These are phyloP conservation scores for Dendrophyllia cribrosa DNA, from an alignment of 64 coral and sea anemone genomes.

Conservation along the genomic window DNA sequence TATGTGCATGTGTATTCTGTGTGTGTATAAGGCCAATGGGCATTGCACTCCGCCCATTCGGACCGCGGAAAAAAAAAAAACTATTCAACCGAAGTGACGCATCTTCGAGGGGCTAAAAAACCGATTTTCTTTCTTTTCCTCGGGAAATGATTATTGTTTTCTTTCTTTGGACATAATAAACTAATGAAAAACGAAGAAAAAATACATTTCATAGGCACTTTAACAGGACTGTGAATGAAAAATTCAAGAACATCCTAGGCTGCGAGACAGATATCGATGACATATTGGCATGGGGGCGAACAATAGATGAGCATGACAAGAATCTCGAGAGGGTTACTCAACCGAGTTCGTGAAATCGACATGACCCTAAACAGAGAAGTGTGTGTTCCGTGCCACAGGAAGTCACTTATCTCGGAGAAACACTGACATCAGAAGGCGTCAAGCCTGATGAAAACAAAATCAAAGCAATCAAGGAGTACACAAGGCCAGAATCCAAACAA, in stretches of 20 bases:
- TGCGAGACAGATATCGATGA: constrained; percentile 60
- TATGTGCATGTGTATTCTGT: too few relatives aligned
- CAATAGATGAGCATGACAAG: constrained; percentile 44
- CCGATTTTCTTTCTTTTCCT: too few relatives aligned
- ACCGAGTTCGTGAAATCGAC: background rate
- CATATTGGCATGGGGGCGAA: constrained; percentile 58
- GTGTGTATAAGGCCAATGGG: too few relatives aligned
- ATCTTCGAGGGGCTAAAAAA: too few relatives aligned
- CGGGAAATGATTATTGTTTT: too few relatives aligned
- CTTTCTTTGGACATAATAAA: too few relatives aligned
- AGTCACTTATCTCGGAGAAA: constrained; percentile 45
- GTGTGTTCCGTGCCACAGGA: background rate
- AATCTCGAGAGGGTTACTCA: background rate
- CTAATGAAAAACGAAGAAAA: too few relatives aligned
- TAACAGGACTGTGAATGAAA: constrained; percentile 32
- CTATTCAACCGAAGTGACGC: too few relatives aligned
- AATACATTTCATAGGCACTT: too few relatives aligned
- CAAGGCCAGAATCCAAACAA: constrained; percentile 6
- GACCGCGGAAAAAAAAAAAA: too few relatives aligned
- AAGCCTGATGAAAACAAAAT: constrained; percentile 45
- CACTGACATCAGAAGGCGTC: constrained; percentile 36
- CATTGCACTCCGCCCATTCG: too few relatives aligned
- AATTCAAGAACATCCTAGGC: constrained; percentile 30
- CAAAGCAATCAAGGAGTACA: constrained; percentile 9
- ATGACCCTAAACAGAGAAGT: constrained; percentile 53